phyloP scores from a whole-genome alignment of 2,797 vertebrate species.

The Pangasius sanitwongsei region DNA sequence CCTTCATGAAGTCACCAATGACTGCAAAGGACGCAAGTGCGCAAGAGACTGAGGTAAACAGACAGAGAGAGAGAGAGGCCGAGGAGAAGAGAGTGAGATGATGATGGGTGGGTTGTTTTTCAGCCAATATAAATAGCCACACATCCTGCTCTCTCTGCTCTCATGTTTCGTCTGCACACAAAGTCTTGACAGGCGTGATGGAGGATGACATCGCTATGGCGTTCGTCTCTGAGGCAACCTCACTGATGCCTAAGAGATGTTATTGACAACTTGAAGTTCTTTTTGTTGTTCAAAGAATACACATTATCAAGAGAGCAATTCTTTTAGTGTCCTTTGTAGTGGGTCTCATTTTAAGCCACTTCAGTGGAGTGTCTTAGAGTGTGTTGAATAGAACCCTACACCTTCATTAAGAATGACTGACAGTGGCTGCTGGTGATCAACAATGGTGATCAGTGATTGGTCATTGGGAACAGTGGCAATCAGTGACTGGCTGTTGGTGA shows the following conservation, averaged over 20 bases:
- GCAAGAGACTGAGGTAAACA: too few species aligned
- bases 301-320: background rate
- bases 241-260: background rate
- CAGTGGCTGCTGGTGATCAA: background rate
- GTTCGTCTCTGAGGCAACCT: constrained; percentile 33
- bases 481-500: too few species aligned
- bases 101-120: constrained; percentile 26
- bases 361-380: background rate
- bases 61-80: constrained; percentile 16
- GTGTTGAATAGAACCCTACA: background rate
- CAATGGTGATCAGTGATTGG: too few species aligned
- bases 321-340: background rate
- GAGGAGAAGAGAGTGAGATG: constrained; percentile 22
- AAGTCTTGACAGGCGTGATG: constrained; percentile 22
- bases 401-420: background rate
- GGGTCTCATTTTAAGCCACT: background rate
- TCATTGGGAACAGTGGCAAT: background rate
- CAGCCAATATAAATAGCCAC: constrained; percentile 32
- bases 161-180: constrained; percentile 23
- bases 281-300: background rate
- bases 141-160: background rate
- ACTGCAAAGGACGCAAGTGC: background rate
- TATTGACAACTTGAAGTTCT: background rate
- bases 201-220: background rate
- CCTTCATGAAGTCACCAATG: constrained; percentile 13